Evolutionary conservation across 1,140 invertebrate species (phyloP), one percentile per base, ranked within the genome.

Genomic region (Heliconius congener): DNA sequence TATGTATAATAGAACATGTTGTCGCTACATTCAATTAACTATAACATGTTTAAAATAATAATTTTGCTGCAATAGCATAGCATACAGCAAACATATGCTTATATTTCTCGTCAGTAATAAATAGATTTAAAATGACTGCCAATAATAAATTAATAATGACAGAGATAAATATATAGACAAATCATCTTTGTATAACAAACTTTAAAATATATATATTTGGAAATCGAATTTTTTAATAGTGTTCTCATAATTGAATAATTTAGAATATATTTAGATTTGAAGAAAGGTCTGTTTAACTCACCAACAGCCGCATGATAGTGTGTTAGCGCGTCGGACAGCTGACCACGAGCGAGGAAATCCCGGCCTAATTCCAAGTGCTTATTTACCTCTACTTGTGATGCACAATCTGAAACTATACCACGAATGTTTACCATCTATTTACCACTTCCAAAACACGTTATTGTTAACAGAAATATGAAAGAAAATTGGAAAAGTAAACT

Each of bases 231-330:
- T 66, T 23, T 57, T 23, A 57, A 57, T 23, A 37, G 50, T 57
- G 6, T n/a, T 66, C 3, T 66, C 13, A 13, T 13, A 30, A 27
- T 11, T 1, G 1, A 66, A 11, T 9, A 30, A 66, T 73, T 42
- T 18, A 30, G n/a, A 50, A 57, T 50, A 27, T 57, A 77, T 30
- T 37, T 42, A 5, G 3, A 30, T 74, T 16, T 19, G 23, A 77
- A 71, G 71, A 71, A 73, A 66, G 50, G 50, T 78, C 4, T 30
- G 23, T 23, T 73, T 42, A 42, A 91, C 97, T 96, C 94, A 99
- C 98, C 98, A 88, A 99, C 98, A 85, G 99, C 99, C 77, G 98
- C 97, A 96, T 99, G 99, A 95, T 99, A 99, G 91, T 99, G 99
- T 72, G 98, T 97, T 39, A 99, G 94, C 1, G 99, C 99, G 96